phyloP scores from a whole-genome alignment of 1,140 invertebrate species.

The Drosophila sulfurigaster region DNA sequence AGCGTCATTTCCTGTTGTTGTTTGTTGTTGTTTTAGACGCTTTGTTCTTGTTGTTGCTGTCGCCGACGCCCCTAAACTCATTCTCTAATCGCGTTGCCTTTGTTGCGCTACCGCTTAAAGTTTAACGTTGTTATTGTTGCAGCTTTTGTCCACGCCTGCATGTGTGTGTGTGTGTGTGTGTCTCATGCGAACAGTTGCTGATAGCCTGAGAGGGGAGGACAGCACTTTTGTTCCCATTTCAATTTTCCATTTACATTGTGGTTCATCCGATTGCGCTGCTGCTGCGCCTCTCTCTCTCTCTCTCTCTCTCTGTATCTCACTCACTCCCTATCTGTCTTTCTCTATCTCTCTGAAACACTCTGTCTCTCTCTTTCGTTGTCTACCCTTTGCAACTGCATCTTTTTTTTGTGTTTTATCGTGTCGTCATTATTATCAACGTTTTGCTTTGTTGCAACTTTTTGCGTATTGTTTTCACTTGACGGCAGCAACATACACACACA shows the following conservation, averaged over 20 bases:
- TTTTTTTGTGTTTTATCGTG: slow-evolving; percentile 58
- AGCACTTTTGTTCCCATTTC: slow-evolving; percentile 34
- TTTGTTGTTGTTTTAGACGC: not conserved
- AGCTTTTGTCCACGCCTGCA: not conserved
- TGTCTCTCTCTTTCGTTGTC: not conserved
- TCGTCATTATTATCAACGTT: slow-evolving; percentile 71
- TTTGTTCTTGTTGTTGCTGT: slow-evolving; percentile 5
- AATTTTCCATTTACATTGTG: slow-evolving; percentile 21
- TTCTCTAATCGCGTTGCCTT: slow-evolving; percentile 26
- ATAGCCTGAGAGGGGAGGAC: not conserved
- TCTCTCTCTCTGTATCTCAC: not conserved
- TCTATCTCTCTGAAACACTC: not conserved
- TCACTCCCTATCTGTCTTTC: not conserved
- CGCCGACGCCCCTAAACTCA: slow-evolving; percentile 28
- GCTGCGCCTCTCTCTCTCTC: not conserved
- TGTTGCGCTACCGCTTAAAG: slow-evolving; percentile 23
- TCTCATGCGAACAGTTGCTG: not conserved
- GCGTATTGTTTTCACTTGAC: slow-evolving; percentile 62
- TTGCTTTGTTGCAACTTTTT: slow-evolving; percentile 74
- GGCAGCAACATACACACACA: slow-evolving; percentile 17
- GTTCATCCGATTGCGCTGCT: slow-evolving; percentile 6
- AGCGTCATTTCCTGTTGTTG: slow-evolving; percentile 33
- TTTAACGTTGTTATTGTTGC: slow-evolving; percentile 16
- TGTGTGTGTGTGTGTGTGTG: not conserved
- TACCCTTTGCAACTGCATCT: not conserved